Conservation (phyloP, 2,797 vertebrate genomes). For the Enteromius thamalakanensis region DNA sequence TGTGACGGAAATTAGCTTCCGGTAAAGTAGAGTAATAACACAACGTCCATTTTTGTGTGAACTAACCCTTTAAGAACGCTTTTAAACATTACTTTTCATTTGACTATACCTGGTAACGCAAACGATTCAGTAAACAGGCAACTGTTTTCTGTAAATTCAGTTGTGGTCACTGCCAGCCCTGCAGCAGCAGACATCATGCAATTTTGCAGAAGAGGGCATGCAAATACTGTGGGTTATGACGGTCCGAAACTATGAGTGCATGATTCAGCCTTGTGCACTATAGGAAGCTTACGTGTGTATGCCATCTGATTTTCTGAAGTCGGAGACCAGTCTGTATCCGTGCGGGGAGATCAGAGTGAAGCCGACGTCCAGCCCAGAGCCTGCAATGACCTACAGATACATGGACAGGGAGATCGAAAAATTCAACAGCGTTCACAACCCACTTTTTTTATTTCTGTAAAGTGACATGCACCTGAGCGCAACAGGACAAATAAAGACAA, state of each 20-base stretch:
- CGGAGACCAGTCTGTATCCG: conserved; percentile 78
- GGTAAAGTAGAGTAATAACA: background rate
- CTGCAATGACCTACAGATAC: conserved; percentile 83
- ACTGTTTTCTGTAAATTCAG: conserved; percentile 18
- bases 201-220: conserved; percentile 19
- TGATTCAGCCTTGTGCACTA: background rate
- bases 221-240: background rate
- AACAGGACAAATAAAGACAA: background rate
- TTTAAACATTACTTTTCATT: background rate
- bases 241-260: background rate
- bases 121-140: background rate
- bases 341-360: conserved; percentile 83
- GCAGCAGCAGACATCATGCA: background rate
- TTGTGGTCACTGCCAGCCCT: background rate
- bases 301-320: conserved; percentile 83
- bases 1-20: background rate
- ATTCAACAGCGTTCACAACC: background rate
- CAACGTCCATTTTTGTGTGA: background rate
- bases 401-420: background rate
- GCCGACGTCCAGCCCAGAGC: conserved; percentile 85
- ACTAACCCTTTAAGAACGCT: background rate
- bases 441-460: background rate
- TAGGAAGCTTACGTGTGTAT: conserved; percentile 81
- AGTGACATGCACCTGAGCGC: background rate
- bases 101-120: background rate